Conservation (phyloP, 2,888 invertebrate species). For the Tineola bisselliella region DNA sequence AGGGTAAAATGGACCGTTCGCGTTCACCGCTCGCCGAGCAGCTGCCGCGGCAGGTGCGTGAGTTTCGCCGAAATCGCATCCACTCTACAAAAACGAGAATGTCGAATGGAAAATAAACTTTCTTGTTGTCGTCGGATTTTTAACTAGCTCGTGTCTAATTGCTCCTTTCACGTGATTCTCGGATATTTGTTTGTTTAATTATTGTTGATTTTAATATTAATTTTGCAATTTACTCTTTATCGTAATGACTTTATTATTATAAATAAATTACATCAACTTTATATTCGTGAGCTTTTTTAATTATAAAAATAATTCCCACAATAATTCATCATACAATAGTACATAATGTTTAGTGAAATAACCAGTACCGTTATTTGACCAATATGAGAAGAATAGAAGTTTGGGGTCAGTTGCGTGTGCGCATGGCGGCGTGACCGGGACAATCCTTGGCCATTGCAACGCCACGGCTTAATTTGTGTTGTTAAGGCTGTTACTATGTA, state of each 20-base stretch:
- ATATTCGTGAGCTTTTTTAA: neutral
- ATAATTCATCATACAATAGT: neutral
- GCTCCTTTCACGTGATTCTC: neutral
- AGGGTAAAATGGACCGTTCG: neutral
- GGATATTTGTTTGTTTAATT: neutral
- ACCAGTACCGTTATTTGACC: neutral
- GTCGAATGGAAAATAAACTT: neutral
- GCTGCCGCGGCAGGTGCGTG: slow-evolving; percentile 33
- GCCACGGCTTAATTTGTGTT: neutral
- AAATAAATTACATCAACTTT: too few species aligned
- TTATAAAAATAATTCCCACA: neutral
- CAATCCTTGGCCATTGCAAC: neutral
- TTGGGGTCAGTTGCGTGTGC: neutral
- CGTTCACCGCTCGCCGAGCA: slow-evolving; percentile 25
- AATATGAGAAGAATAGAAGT: neutral
- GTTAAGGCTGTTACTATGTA: neutral
- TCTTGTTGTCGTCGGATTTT: neutral
- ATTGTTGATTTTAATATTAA: too few species aligned
- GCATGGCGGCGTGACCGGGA: neutral
- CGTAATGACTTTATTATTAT: too few species aligned
- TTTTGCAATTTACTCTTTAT: too few species aligned
- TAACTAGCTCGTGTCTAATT: neutral
- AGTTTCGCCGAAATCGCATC: slow-evolving; percentile 30
- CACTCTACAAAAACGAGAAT: neutral
- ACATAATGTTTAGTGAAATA: neutral